Evolutionary conservation across 2,797 vertebrate genomes (phyloP).

Genomic region (Pteropus rufus): DNA sequence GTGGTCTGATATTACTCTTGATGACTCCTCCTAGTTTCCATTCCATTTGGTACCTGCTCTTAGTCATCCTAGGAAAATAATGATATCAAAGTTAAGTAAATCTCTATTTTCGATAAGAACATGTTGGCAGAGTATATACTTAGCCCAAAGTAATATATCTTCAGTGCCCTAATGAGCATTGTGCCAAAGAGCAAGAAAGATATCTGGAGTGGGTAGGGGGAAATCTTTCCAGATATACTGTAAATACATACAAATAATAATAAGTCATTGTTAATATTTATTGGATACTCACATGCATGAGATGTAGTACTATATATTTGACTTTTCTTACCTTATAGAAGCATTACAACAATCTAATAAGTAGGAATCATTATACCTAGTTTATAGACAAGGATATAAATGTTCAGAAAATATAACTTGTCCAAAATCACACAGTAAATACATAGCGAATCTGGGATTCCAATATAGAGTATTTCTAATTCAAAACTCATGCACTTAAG

Average conservation of each 20-base stretch:
- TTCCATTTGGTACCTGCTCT: not conserved
- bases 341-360: not conserved
- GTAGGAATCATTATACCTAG: not conserved
- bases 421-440: not conserved
- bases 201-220: not conserved
- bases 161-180: not conserved
- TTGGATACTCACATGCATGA: not conserved
- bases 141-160: slow-evolving; percentile 3
- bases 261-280: not conserved
- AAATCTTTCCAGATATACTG: not conserved
- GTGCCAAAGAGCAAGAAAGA: not conserved
- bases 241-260: not conserved
- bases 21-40: not conserved
- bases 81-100: not conserved
- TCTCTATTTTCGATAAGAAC: slow-evolving; percentile 4
- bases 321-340: not conserved
- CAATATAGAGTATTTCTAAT: not conserved
- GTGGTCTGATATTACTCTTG: not conserved
- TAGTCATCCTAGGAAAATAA: not conserved
- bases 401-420: slow-evolving; percentile 19
- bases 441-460: not conserved
- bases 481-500: not conserved
- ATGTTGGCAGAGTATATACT: not conserved
- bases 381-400: not conserved
- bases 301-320: not conserved